These are phyloP conservation scores for Heliconius congener DNA, from an alignment of 1,140 invertebrate species.

Conservation along the genomic window DNA sequence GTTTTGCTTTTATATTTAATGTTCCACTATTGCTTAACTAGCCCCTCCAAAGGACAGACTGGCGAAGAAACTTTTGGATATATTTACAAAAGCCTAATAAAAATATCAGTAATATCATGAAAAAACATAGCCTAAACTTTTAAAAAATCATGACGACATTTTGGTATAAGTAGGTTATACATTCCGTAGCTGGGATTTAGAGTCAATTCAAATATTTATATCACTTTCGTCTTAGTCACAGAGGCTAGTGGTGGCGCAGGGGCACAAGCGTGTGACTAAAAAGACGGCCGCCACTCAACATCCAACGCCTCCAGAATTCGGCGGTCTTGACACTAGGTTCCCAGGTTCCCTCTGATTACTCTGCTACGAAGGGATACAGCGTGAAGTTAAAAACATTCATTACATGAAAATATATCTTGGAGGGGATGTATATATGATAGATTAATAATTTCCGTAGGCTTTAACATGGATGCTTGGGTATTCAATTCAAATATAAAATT, in stretches of 20 bases:
- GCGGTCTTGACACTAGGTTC: too few relatives aligned
- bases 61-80: neutral
- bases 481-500: neutral
- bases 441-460: neutral
- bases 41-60: neutral
- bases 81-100: slow-evolving; percentile 4
- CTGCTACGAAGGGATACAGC: too few relatives aligned
- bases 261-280: too few relatives aligned
- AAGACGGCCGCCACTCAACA: too few relatives aligned
- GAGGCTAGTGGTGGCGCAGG: too few relatives aligned
- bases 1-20: slow-evolving; percentile 8
- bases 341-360: too few relatives aligned
- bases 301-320: too few relatives aligned
- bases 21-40: neutral
- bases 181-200: neutral
- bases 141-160: neutral
- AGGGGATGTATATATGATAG: neutral
- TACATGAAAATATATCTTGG: neutral
- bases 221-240: neutral
- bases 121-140: too few relatives aligned
- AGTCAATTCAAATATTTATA: neutral
- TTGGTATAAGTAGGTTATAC: too few relatives aligned
- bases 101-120: neutral
- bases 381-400: neutral
- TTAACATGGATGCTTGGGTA: neutral